Base-by-base conservation (phyloP, 2,888 invertebrate genomes). In the Tipula helvola region DNA sequence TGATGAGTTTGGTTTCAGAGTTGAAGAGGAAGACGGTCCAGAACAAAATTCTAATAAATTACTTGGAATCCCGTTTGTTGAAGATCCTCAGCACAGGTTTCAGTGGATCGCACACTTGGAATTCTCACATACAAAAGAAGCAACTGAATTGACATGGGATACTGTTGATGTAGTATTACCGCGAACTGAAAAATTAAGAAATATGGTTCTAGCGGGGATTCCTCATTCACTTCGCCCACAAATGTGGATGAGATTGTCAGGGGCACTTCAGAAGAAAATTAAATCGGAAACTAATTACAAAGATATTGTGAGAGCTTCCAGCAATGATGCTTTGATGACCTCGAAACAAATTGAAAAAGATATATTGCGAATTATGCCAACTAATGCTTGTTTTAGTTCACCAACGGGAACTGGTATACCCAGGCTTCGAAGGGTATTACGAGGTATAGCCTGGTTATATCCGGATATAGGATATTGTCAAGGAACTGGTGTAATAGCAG, bases 311-410 rank as follows among this genome's bases (percentile, higher is more conserved):
- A 96, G 97, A 92, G 96, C 97, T 87, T 98, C 98, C 2, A 96
- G 97, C 90, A 98, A 96, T 90, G 98, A 98, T 92, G 96, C 96
- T 86, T 92, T 98, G 86, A 97, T 98, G 93, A 97, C 97, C 85
- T 98, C 98, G 87, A 98, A 98, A 91, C 98, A 98, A 92, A 99
- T 99, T 89, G 99, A 99, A 92, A 98, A 99, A 92, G 99, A 99
- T 93, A 93, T 99, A 83, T 93, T 99, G 86, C 95, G 99, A 89
- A 99, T 98, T 87, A 94, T 99, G 93, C 99, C 99, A 2, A 97
- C 96, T 88, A 99, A 99, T 93, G 97, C 96, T 16, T 99, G 99
- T 91, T 99, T 99, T 91, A 97, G 97, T 90, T 95, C 96, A 91
- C 95, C 96, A 52, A 96, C 95, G 89, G 97, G 98, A 89, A 98